Evolutionary conservation across 2,113 vertebrate species (phyloP), one percentile per base, ranked within the genome.

Genomic region (Theristicus caerulescens): DNA sequence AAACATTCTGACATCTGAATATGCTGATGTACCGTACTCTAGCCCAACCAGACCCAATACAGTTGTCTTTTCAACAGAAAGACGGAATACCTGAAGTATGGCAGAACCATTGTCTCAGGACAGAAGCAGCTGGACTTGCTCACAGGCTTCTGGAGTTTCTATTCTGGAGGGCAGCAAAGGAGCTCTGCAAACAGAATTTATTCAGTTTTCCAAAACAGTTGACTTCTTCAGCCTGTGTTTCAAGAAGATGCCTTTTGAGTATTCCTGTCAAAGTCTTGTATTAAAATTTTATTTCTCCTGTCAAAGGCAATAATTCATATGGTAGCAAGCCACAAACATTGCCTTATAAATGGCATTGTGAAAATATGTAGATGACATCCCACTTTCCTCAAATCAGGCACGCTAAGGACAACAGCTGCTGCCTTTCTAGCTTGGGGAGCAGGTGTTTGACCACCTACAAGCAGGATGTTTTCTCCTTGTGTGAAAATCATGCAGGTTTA

Each of bases 361-460:
- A 94, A 98, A 98, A 98, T 97, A 95, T 70, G 96, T 98, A 97
- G 98, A 98, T 97, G 98, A 97, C 91, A 94, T 96, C 91, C 65
- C 52, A 66, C 94, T 98, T 88, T 96, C 57, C 84, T 98, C 97
- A 96, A 97, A 97, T 97, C 94, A 96, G 90, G 74, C 87, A 77
- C 5, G 32, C 94, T 95, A 97, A 96, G 89, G 91, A 96, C 84
- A 98, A 97, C 98, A 99, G 98, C 98, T 99, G 98, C 96, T 97
- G 83, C 81, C 89, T 85, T 89, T 97, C 95, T 96, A 97, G 91
- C 88, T 96, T 70, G 32, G 55, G 88, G 95, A 97, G 96, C 98
- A 98, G 97, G 96, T 98, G 97, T 97, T 96, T 95, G 97, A 98
- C 98, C 98, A 98, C 98, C 98, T 98, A 98, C 91, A 96, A 95